Evolutionary conservation across 2,888 invertebrate species (phyloP).

Genomic region (Coremacera marginata): DNA sequence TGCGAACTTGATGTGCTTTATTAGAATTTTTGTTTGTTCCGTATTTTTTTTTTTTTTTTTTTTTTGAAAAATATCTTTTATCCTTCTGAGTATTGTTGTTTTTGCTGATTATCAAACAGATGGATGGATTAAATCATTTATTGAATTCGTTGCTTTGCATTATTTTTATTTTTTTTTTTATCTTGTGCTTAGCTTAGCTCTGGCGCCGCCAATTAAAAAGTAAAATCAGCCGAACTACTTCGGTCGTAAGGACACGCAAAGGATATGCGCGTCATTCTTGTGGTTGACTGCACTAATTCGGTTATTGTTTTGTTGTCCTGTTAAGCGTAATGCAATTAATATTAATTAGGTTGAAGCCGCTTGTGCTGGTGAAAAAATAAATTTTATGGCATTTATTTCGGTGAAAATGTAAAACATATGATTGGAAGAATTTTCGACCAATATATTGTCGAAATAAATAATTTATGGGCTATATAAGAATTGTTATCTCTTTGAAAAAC

Average conservation of each 20-base stretch:
- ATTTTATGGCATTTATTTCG: background rate
- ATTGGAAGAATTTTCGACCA: too few relatives aligned
- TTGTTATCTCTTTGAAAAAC: too few relatives aligned
- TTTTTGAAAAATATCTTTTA: too few relatives aligned
- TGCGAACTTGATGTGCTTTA: background rate
- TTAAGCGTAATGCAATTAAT: constrained; percentile 27
- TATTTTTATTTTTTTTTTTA: background rate
- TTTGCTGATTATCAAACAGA: constrained; percentile 11
- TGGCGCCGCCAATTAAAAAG: constrained; percentile 25
- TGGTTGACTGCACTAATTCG: background rate
- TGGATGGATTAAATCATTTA: constrained; percentile 22
- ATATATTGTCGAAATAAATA: too few relatives aligned
- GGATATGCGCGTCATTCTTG: background rate
- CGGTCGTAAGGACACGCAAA: constrained; percentile 12
- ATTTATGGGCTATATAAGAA: too few relatives aligned
- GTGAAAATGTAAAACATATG: too few relatives aligned
- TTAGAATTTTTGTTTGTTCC: background rate
- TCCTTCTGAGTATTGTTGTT: background rate
- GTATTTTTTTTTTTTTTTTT: background rate
- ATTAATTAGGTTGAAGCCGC: background rate
- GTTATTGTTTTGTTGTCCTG: background rate
- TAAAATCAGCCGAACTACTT: constrained; percentile 13
- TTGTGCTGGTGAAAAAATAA: constrained; percentile 3
- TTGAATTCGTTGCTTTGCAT: background rate
- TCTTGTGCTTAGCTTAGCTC: background rate